A percentile compares a stretch with the other conserved stretches of the same genome.
phyloP scores from a whole-genome alignment of 2,797 vertebrate genomes.

The Clarias laeviceps region DNA sequence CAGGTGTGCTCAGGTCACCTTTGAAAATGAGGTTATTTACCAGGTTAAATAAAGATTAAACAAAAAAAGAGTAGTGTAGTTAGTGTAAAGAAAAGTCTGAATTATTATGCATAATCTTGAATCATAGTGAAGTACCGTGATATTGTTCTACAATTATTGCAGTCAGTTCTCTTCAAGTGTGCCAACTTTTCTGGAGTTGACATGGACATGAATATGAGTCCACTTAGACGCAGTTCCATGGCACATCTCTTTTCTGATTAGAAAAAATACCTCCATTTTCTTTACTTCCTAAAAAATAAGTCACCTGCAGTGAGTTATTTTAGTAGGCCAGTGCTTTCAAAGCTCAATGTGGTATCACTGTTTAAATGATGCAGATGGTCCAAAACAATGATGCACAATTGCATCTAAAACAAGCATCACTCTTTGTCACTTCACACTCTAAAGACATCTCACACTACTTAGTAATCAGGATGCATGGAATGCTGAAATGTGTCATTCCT shows the following conservation, averaged over 20 bases:
- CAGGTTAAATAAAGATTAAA: too few species aligned
- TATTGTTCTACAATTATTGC: background rate
- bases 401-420: conserved; percentile 25
- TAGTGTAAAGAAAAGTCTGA: background rate
- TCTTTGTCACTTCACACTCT: conserved; percentile 9
- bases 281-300: background rate
- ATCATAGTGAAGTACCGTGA: background rate
- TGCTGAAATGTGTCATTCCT: conserved; percentile 30
- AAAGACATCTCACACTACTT: conserved; percentile 18
- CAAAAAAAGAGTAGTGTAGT: too few species aligned
- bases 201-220: background rate
- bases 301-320: background rate
- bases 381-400: conserved; percentile 5
- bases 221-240: background rate
- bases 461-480: conserved; percentile 23
- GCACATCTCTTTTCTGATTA: background rate
- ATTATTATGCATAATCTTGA: background rate
- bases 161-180: background rate
- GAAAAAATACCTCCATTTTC: background rate
- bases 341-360: background rate
- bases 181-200: background rate
- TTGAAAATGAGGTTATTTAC: too few species aligned
- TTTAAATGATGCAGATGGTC: background rate
- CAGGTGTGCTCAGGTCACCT: too few species aligned
- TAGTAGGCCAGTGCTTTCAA: background rate